Evolutionary conservation across 2,888 invertebrate genomes (phyloP), one percentile per base, ranked within the genome.

Genomic region (Xylophagus ater): DNA sequence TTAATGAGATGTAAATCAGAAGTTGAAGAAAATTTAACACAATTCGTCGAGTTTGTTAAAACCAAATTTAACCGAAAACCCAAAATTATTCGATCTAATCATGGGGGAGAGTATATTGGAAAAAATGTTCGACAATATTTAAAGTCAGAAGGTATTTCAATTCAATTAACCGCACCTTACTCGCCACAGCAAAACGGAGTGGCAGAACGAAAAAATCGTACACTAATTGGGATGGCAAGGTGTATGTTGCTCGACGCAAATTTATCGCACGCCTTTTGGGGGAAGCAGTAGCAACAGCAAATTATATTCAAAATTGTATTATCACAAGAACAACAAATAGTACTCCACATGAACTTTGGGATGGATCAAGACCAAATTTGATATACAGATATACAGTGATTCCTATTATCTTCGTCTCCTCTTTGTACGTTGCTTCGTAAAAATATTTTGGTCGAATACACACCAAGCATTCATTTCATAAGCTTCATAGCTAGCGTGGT

Each of bases 171-270:
- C 5, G 48, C 47, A 30, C 37, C 51, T 8, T 49, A 52, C 39
- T 42, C 43, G 4, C 50, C 54, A 15, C 41, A 53, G 30, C 51
- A 54, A 38, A 54, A 54, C 28, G 52, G 52, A 3, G 17, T 47
- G 4, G 48, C 50, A 7, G 53, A 53, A 33, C 28, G 52, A 18
- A 45, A 47, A 19, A 51, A 49, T 25, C 17, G 51, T 4, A 47
- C 48, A 10, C 36, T 50, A 15, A 37, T 47, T 6, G 50, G 51
- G 34, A 47, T 41, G 45, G 49, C 50, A 25, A 40, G 51, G 9
- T 50, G 53, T 43, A 50, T 56, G 48, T 36, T 56, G 7, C 38
- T 46, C 4, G 51, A 53, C 30, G 47, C 52, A 12, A 37, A 42
- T 6, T 33, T 55, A 10, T 40, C 44, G 10, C 33, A 48, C 18